These are phyloP conservation scores for Axea sp. DNA, from an alignment of 2,888 invertebrate genomes.

Conservation along the genomic window DNA sequence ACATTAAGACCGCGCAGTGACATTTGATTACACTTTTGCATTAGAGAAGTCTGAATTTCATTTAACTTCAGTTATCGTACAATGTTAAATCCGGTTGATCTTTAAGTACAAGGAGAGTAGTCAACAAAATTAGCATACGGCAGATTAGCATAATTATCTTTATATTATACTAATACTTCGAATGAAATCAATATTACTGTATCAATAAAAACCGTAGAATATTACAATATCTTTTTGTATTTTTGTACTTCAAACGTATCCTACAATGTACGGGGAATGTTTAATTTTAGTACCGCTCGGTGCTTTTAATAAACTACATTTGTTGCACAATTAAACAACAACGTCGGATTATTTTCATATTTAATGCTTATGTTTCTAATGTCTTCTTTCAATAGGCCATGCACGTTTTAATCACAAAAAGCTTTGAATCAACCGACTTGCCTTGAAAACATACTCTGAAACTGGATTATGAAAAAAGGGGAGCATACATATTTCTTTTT, in stretches of 20 bases:
- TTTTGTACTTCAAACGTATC: too few relatives aligned
- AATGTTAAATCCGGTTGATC: conserved; percentile 5
- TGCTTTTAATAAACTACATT: too few relatives aligned
- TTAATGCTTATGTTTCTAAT: conserved; percentile 30
- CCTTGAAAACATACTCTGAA: conserved; percentile 27
- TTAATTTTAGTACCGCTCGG: too few relatives aligned
- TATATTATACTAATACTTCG: conserved; percentile 13
- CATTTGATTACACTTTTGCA: conserved; percentile 26
- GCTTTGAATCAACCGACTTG: conserved; percentile 36
- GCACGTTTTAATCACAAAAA: neutral
- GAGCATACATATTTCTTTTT: conserved; percentile 35
- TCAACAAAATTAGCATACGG: conserved; percentile 26
- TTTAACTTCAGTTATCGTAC: conserved; percentile 6
- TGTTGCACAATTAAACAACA: conserved; percentile 3
- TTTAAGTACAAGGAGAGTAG: conserved; percentile 10
- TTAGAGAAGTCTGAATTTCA: conserved; percentile 10
- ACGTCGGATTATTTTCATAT: conserved; percentile 25
- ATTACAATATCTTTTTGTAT: neutral
- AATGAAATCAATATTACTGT: conserved; percentile 2
- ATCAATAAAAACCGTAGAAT: conserved; percentile 2
- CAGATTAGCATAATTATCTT: conserved; percentile 39
- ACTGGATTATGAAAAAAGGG: conserved; percentile 49
- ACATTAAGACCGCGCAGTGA: conserved; percentile 4
- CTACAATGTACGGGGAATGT: too few relatives aligned
- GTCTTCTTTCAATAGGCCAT: conserved; percentile 27